Percentiles rank a stretch among this genome's conserved stretches.
Conservation (phyloP, 1,140 invertebrate genomes). For the Ips nitidus region DNA sequence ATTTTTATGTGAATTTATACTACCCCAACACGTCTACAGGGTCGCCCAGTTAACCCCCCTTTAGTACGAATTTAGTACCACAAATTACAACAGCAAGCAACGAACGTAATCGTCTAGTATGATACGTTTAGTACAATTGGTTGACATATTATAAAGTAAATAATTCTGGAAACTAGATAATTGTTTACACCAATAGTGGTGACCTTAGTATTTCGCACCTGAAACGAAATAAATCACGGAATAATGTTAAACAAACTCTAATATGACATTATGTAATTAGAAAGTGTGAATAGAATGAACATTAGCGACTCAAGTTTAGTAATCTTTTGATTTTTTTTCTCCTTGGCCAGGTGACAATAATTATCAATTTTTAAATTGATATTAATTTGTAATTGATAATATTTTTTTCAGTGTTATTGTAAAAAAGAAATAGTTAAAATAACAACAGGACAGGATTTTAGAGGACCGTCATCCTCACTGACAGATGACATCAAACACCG, state of each 20-base stretch:
- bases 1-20: constrained; percentile 18
- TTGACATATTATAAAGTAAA: no score
- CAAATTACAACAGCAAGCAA: background rate
- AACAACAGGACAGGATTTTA: no score
- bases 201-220: constrained; percentile 8
- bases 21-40: background rate
- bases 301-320: background rate
- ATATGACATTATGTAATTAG: background rate
- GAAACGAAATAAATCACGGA: constrained; percentile 14
- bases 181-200: background rate
- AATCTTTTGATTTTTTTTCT: no score
- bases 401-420: no score
- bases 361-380: no score
- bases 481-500: no score
- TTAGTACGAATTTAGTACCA: background rate
- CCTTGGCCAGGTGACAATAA: no score
- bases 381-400: no score
- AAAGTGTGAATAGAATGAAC: background rate
- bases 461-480: no score
- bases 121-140: no score
- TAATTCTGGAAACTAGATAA: background rate
- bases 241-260: constrained; percentile 10
- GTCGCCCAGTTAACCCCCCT: background rate
- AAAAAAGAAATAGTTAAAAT: no score
- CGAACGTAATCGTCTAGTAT: no score